Conservation (phyloP, 2,113 vertebrate species). For the Trichechus manatus region DNA sequence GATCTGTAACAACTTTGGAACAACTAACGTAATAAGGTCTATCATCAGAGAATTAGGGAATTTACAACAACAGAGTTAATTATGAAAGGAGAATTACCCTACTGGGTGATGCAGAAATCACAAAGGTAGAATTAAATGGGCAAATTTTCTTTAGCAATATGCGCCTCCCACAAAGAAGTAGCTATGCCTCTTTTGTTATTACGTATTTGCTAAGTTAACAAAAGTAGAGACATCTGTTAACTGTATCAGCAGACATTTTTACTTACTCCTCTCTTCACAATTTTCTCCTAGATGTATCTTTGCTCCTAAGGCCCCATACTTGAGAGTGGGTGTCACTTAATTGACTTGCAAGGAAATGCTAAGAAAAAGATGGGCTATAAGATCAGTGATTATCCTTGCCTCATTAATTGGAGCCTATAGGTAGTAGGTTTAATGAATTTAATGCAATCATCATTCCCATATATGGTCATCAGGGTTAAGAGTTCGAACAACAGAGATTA, state of each 20-base stretch:
- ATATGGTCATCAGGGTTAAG: not conserved
- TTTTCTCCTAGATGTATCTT: not conserved
- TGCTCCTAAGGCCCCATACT: not conserved
- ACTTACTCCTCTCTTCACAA: not conserved
- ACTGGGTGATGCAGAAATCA: not conserved
- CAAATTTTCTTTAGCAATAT: slow-evolving; percentile 21
- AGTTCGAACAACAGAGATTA: not conserved
- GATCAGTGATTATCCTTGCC: not conserved
- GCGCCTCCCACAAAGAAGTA: not conserved
- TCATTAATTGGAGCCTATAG: not conserved
- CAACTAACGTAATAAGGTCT: not conserved
- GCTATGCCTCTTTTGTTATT: not conserved
- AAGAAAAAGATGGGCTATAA: not conserved
- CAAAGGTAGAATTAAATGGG: not conserved
- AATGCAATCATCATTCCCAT: not conserved
- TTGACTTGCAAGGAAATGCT: not conserved
- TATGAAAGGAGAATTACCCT: not conserved
- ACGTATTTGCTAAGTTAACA: not conserved
- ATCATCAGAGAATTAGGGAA: not conserved
- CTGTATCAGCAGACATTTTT: not conserved
- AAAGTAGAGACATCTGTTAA: not conserved
- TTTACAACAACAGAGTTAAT: not conserved
- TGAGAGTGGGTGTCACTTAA: slow-evolving; percentile 26
- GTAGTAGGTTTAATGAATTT: slow-evolving; percentile 9
- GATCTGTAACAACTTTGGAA: not conserved